Conservation (phyloP, 2,888 invertebrate species). For the Rambutsinella grinnellia region DNA sequence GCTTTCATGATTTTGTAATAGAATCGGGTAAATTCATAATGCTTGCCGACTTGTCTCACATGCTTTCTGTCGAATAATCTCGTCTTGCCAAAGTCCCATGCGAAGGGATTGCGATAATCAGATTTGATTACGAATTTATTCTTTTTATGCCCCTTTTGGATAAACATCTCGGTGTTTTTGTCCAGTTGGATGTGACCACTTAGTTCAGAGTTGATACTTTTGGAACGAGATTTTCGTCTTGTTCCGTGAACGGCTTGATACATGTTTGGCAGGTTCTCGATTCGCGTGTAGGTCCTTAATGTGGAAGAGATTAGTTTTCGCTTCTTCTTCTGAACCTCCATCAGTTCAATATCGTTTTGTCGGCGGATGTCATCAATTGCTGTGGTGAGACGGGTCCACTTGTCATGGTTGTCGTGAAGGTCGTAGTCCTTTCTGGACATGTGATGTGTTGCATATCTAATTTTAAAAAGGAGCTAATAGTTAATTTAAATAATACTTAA, state of each 20-base stretch:
- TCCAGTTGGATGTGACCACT: background rate
- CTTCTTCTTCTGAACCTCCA: conserved; percentile 9
- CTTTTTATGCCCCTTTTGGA: background rate
- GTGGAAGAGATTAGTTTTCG: conserved; percentile 11
- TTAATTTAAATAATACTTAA: background rate
- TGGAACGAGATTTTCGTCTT: too few relatives aligned
- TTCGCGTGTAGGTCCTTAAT: background rate
- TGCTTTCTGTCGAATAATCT: conserved; percentile 10
- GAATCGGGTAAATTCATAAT: conserved; percentile 30
- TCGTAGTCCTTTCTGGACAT: conserved; percentile 33
- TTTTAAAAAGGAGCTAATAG: background rate
- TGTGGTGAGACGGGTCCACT: conserved; percentile 18
- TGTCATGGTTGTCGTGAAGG: conserved; percentile 28
- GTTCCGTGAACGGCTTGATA: background rate
- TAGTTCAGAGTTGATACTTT: too few relatives aligned
- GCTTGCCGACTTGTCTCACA: conserved; percentile 7
- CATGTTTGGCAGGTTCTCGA: background rate
- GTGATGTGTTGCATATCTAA: conserved; percentile 12
- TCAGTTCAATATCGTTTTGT: background rate
- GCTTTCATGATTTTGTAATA: conserved; percentile 31
- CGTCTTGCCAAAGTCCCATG: conserved; percentile 33
- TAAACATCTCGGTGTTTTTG: background rate
- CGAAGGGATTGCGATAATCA: background rate
- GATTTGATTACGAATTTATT: background rate
- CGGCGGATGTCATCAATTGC: conserved; percentile 9